These are phyloP conservation scores for Agrypnus murinus DNA, from an alignment of 2,888 invertebrate species.

Conservation along the genomic window DNA sequence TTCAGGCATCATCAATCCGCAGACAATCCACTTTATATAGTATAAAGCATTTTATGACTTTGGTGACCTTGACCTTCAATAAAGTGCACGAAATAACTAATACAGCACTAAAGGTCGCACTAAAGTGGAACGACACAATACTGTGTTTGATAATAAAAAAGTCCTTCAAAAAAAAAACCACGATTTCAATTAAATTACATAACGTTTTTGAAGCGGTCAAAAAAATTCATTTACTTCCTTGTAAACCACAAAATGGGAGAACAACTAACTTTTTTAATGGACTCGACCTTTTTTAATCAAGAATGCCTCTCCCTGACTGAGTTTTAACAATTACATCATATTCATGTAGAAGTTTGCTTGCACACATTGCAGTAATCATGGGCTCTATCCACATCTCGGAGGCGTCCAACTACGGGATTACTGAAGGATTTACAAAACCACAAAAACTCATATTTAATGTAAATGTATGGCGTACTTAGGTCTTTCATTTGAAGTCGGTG, in stretches of 20 bases:
- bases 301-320: too few species aligned
- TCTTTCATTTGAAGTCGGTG: slow-evolving; percentile 30
- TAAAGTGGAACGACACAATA: not conserved
- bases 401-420: not conserved
- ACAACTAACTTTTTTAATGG: too few species aligned
- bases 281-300: too few species aligned
- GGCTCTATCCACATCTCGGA: too few species aligned
- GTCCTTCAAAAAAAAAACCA: too few species aligned
- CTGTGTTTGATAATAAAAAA: too few species aligned
- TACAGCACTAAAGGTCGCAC: slow-evolving; percentile 1
- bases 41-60: not conserved
- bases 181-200: too few species aligned
- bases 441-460: slow-evolving; percentile 38
- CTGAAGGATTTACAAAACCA: slow-evolving; percentile 3
- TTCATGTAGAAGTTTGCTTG: not conserved
- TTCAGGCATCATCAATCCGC: not conserved
- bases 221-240: too few species aligned
- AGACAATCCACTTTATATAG: slow-evolving; percentile 2
- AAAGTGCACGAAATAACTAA: slow-evolving; percentile 4
- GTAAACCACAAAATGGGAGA: too few species aligned
- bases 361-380: not conserved
- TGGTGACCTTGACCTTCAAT: slow-evolving; percentile 4
- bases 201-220: too few species aligned
- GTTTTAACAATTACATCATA: too few species aligned
- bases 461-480: slow-evolving; percentile 35